Evolutionary conservation across 35 echinoderm and acorn worm genomes (phyloP).

Genomic region (Anneissia japonica): DNA sequence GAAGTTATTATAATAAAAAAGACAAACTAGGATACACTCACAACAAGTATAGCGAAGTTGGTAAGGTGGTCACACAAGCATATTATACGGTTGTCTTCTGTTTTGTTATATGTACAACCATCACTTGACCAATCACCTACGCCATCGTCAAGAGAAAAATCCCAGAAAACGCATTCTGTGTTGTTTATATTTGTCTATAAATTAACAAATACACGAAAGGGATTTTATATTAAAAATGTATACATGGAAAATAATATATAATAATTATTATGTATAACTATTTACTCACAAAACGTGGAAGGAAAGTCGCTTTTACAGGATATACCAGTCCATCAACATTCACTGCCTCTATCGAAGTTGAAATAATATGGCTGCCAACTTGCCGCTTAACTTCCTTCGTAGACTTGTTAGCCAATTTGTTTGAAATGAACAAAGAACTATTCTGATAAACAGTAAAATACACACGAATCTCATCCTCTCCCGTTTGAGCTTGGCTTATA

Average conservation of each 20-base stretch:
- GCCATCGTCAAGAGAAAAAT: constrained; percentile 61
- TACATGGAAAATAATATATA: too few species aligned
- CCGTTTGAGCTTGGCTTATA: too few species aligned
- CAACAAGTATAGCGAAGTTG: constrained; percentile 86
- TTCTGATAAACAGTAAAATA: neutral
- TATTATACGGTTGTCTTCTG: constrained; percentile 12
- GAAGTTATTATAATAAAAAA: too few species aligned
- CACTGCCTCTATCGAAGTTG: neutral
- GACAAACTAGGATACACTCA: too few species aligned
- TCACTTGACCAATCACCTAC: constrained; percentile 82
- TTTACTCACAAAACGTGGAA: neutral
- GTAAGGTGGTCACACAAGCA: constrained; percentile 85
- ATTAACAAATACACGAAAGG: too few species aligned
- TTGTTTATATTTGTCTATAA: neutral
- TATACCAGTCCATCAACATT: neutral
- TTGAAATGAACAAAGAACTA: neutral
- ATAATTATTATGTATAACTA: too few species aligned
- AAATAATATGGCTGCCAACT: neutral
- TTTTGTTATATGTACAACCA: constrained; percentile 40
- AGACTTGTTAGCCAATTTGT: neutral
- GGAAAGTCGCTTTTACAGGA: neutral
- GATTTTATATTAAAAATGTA: too few species aligned
- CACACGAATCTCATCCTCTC: neutral
- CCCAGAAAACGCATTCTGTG: constrained; percentile 79
- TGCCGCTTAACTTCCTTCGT: neutral